phyloP scores from a whole-genome alignment of 2,113 vertebrate species.

The Pseudopodoces humilis region DNA sequence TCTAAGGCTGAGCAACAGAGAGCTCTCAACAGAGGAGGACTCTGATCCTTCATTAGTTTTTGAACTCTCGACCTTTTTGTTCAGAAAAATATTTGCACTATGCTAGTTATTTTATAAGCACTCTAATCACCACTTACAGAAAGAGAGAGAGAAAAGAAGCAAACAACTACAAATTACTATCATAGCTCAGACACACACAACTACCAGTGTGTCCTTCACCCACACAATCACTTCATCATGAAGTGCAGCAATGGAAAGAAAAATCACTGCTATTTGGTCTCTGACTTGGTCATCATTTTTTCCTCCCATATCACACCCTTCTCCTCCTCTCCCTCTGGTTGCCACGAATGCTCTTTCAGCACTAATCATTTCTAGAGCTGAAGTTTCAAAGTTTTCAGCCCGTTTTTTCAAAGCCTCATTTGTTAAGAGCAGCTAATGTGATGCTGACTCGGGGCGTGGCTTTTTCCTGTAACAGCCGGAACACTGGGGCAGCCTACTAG shows the following conservation, averaged over 20 bases:
- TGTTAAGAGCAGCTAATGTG: background rate
- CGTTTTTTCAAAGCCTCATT: background rate
- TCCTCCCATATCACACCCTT: background rate
- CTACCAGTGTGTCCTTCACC: conserved; percentile 5
- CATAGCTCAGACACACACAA: background rate
- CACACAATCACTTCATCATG: conserved; percentile 9
- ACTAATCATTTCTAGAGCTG: background rate
- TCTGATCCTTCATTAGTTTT: conserved; percentile 25
- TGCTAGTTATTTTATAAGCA: conserved; percentile 43
- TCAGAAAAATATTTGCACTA: conserved; percentile 44
- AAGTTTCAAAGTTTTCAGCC: background rate
- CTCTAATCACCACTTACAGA: background rate
- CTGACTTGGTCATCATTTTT: background rate
- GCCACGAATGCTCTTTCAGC: background rate
- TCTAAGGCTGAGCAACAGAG: background rate
- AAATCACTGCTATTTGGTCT: background rate
- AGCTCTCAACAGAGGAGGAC: background rate
- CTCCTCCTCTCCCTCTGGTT: background rate
- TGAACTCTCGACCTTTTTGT: background rate
- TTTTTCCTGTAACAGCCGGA: background rate
- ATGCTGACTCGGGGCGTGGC: accelerated
- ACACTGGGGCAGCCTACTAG: background rate
- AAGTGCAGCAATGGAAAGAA: background rate
- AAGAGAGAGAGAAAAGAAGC: background rate
- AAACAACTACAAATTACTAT: background rate